Evolutionary conservation across 2,113 vertebrate genomes (phyloP).

Genomic region (Phrynosoma platyrhinos): DNA sequence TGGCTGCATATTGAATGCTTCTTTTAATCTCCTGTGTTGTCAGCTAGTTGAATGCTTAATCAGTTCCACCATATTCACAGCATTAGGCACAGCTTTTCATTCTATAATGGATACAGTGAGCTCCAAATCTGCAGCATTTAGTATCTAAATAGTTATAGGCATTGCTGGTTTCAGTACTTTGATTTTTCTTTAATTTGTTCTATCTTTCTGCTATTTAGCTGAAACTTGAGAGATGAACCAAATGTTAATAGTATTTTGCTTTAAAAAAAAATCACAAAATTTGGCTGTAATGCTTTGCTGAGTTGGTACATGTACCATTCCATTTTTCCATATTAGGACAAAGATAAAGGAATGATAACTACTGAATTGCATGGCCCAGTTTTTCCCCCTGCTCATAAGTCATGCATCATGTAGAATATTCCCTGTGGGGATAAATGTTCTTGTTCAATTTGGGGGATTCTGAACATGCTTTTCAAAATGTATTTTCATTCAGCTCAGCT

Average conservation of each 20-base stretch:
- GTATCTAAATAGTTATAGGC: neutral
- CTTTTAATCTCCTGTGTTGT: neutral
- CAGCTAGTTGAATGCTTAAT: neutral
- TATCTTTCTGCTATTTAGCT: neutral
- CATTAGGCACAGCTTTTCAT: neutral
- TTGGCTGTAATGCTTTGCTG: neutral
- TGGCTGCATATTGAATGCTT: neutral
- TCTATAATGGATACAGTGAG: neutral
- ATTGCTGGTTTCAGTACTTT: neutral
- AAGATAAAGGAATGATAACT: slow-evolving; percentile 34
- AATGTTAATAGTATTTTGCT: slow-evolving; percentile 18
- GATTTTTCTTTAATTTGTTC: neutral
- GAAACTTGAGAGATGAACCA: neutral
- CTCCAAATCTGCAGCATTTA: neutral
- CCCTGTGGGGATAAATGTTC: slow-evolving; percentile 41
- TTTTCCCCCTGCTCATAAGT: slow-evolving; percentile 9
- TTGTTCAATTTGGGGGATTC: slow-evolving; percentile 9
- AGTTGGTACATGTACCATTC: slow-evolving; percentile 6
- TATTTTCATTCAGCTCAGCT: slow-evolving; percentile 35
- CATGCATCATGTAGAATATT: slow-evolving; percentile 35
- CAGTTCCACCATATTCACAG: neutral
- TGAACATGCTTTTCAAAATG: slow-evolving; percentile 32
- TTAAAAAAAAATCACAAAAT: slow-evolving; percentile 30
- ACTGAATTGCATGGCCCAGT: slow-evolving; percentile 6
- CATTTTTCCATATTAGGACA: slow-evolving; percentile 42